Evolutionary conservation across 2,797 vertebrate genomes (phyloP).

Genomic region (Amazonetta brasiliensis): DNA sequence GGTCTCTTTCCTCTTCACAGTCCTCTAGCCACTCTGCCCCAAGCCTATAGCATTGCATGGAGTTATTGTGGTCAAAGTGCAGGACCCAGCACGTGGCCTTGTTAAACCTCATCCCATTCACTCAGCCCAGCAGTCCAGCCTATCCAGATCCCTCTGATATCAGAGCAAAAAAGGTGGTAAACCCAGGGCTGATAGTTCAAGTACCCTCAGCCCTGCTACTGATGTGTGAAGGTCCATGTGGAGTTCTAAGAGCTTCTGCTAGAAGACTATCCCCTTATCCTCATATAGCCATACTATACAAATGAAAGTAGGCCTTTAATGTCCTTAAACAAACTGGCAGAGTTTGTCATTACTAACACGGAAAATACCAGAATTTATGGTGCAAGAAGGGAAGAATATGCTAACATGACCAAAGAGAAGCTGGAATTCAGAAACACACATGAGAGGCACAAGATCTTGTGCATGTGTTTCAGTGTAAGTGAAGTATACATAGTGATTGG

Average conservation of each 20-base stretch:
- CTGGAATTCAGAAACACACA: neutral
- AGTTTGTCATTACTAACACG: neutral
- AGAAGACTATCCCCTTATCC: neutral
- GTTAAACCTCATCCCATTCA: too few relatives aligned
- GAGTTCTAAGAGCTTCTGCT: neutral
- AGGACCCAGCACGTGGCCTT: too few relatives aligned
- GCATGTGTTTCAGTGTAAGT: neutral
- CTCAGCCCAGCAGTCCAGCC: too few relatives aligned
- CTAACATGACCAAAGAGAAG: neutral
- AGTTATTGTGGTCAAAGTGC: too few relatives aligned
- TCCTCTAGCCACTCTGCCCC: too few relatives aligned
- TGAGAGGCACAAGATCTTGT: neutral
- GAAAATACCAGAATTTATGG: neutral
- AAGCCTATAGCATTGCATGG: too few relatives aligned
- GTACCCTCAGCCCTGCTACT: neutral
- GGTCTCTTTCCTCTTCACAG: too few relatives aligned
- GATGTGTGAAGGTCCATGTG: neutral
- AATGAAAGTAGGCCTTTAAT: neutral
- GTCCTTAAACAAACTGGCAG: neutral
- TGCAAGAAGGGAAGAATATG: neutral
- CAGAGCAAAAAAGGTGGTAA: neutral
- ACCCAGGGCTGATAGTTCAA: neutral
- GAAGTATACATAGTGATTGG: neutral
- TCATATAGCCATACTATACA: neutral
- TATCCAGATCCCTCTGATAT: too few relatives aligned